phyloP scores from a whole-genome alignment of 2,888 invertebrate genomes.

The Tetanocera ferruginea region DNA sequence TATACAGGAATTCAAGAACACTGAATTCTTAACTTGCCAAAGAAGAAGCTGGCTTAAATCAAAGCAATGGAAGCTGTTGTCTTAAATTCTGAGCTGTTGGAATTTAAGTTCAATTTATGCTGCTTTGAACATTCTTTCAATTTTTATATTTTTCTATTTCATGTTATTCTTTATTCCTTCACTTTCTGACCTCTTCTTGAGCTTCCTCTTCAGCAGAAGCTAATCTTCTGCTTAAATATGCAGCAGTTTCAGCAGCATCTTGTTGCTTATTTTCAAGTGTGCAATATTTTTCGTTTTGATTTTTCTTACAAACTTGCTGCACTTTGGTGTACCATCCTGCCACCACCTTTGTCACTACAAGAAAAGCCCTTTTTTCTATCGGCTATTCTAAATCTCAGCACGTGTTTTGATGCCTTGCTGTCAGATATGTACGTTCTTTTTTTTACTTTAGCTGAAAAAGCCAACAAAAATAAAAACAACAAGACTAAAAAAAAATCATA shows the following conservation, averaged over 20 bases:
- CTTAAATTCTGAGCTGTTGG: no score
- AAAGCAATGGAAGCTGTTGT: no score
- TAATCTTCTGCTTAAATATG: no score
- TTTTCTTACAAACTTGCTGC: not conserved
- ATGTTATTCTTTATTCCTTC: no score
- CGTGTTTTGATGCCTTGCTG: constrained; percentile 8
- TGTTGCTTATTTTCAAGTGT: not conserved
- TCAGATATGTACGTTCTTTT: not conserved
- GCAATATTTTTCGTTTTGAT: not conserved
- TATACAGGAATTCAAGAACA: no score
- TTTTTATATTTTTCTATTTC: no score
- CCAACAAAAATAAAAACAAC: no score
- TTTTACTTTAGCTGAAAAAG: not conserved
- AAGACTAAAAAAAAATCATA: constrained; percentile 8
- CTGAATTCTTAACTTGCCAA: no score
- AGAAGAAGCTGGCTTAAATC: no score
- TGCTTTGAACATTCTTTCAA: no score
- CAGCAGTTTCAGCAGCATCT: no score
- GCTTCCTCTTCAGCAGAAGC: not conserved
- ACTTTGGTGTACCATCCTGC: not conserved
- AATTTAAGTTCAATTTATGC: no score
- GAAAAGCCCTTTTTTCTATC: not conserved
- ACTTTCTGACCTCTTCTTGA: not conserved
- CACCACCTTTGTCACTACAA: not conserved
- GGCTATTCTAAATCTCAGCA: constrained; percentile 26